Percentiles rank a stretch among this genome's conserved stretches.
Conservation (phyloP, 2,797 vertebrate species). For the Sebastes hubbsi region DNA sequence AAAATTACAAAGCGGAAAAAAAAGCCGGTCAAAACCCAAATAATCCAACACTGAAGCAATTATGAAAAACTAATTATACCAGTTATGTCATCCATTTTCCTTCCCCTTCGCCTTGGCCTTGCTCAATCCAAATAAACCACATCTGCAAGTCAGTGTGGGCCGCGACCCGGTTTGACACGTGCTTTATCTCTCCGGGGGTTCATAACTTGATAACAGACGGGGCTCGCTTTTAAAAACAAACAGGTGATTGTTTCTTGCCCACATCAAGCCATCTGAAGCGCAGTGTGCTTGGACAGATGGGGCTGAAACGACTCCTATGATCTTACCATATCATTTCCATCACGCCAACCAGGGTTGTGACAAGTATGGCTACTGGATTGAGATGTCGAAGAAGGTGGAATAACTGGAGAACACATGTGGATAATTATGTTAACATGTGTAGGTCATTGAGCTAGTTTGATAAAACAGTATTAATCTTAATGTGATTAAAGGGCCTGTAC, state of each 20-base stretch:
- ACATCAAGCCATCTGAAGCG: constrained; percentile 36
- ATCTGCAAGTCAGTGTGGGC: constrained; percentile 48
- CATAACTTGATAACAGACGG: constrained; percentile 60
- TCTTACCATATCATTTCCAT: constrained; percentile 34
- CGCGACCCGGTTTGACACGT: constrained; percentile 25
- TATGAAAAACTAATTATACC: constrained; percentile 31
- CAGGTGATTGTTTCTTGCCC: constrained; percentile 52
- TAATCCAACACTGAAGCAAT: constrained; percentile 34
- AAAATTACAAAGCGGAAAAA: neutral
- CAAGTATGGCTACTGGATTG: constrained; percentile 29
- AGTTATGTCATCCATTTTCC: constrained; percentile 44
- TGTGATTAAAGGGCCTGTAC: constrained; percentile 38
- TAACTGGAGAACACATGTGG: constrained; percentile 45
- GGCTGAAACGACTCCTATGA: constrained; percentile 15
- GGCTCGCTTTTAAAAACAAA: constrained; percentile 60
- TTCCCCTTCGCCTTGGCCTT: neutral
- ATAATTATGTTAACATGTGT: constrained; percentile 52
- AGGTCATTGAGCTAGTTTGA: constrained; percentile 41
- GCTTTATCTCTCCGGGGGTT: constrained; percentile 44
- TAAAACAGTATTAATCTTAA: constrained; percentile 53
- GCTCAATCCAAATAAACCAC: constrained; percentile 58
- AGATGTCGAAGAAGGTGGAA: constrained; percentile 35
- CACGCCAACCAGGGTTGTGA: constrained; percentile 24
- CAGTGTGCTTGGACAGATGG: constrained; percentile 30
- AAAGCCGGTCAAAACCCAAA: constrained; percentile 13